Evolutionary conservation across 1,140 invertebrate genomes (phyloP).

Genomic region (Hermatobates lingyangjiaoensis): DNA sequence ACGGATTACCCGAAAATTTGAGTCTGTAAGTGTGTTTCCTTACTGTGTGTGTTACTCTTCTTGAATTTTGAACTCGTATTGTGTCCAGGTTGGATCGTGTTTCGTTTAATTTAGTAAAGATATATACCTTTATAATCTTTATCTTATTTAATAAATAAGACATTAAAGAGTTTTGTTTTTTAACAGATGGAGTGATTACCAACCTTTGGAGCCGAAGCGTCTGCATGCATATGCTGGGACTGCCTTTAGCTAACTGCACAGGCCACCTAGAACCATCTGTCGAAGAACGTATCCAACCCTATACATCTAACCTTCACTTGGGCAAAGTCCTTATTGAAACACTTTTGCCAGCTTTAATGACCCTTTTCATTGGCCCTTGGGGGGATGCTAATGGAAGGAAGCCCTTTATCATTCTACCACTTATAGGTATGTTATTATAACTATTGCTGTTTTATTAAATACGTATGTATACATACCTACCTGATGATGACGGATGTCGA

Average conservation of each 20-base stretch:
- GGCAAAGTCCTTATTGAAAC: constrained; percentile 35
- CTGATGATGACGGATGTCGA: no score
- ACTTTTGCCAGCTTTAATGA: constrained; percentile 37
- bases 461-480: no score
- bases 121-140: no score
- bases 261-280: constrained; percentile 25
- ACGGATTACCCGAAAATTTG: no score
- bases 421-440: no score
- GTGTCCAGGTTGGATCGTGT: no score
- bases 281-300: constrained; percentile 38
- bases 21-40: no score
- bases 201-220: constrained; percentile 4
- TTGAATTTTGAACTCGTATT: no score
- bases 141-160: no score
- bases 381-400: constrained; percentile 50
- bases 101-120: no score
- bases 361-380: constrained; percentile 49
- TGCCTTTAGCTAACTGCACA: constrained; percentile 1
- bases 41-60: no score
- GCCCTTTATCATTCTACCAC: constrained; percentile 34
- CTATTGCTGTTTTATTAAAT: no score
- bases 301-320: constrained; percentile 34
- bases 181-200: constrained; percentile 2
- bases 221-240: neutral
- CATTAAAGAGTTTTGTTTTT: neutral